These are phyloP conservation scores for Numenius phaeopus DNA, from an alignment of 2,797 vertebrate genomes.

Conservation along the genomic window DNA sequence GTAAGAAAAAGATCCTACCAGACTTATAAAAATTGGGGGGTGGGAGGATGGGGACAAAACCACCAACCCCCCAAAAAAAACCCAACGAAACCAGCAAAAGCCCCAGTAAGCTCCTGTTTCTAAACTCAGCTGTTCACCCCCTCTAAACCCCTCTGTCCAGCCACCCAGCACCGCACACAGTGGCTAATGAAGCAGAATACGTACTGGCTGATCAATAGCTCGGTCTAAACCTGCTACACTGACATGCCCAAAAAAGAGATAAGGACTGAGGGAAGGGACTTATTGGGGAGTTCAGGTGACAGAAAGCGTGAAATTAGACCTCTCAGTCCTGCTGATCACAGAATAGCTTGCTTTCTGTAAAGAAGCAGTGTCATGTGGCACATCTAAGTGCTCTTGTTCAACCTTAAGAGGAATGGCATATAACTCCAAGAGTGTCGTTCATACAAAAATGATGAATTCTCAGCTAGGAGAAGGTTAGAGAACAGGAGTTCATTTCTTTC, in stretches of 20 bases:
- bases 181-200: accelerated
- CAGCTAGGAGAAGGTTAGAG: not conserved
- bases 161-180: accelerated
- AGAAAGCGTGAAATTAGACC: not conserved
- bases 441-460: not conserved
- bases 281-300: not conserved
- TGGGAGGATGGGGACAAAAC: not conserved
- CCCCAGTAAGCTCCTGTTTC: not conserved
- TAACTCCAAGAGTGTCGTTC: not conserved
- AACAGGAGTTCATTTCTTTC: not conserved
- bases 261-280: not conserved
- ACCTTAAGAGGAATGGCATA: not conserved
- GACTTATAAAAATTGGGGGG: accelerated
- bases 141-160: not conserved
- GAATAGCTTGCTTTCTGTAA: not conserved
- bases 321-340: not conserved
- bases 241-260: not conserved
- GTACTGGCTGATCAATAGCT: accelerated
- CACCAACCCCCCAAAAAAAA: accelerated
- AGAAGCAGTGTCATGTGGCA: not conserved
- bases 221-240: not conserved
- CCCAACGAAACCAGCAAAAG: not conserved
- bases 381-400: not conserved
- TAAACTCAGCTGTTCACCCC: not conserved
- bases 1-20: not conserved